These are phyloP conservation scores for Sandelia bainsii DNA, from an alignment of 2,797 vertebrate genomes.

Conservation along the genomic window DNA sequence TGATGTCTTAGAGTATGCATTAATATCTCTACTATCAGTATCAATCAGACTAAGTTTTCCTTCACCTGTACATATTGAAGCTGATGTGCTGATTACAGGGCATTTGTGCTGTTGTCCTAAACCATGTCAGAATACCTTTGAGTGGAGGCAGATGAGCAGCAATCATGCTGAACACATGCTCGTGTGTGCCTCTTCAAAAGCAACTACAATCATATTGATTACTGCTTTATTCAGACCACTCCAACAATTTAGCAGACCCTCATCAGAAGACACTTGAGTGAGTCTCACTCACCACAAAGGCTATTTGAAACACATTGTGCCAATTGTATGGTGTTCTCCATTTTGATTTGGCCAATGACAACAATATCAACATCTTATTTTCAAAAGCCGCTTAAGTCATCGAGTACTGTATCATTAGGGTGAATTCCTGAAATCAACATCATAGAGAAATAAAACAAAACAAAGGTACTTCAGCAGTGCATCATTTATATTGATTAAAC, in stretches of 20 bases:
- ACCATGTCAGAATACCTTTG: conserved; percentile 60
- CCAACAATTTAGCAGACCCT: conserved; percentile 76
- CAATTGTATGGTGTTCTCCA: conserved; percentile 37
- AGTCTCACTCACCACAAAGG: conserved; percentile 51
- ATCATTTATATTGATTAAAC: conserved; percentile 40
- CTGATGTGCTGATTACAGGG: conserved; percentile 61
- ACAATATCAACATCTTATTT: conserved; percentile 58
- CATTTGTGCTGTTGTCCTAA: conserved; percentile 53
- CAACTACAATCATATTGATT: conserved; percentile 80
- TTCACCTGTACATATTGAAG: conserved; percentile 28
- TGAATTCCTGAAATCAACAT: conserved; percentile 58
- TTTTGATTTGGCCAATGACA: conserved; percentile 63
- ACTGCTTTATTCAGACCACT: conserved; percentile 77
- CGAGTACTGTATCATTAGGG: conserved; percentile 53
- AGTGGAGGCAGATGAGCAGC: conserved; percentile 62
- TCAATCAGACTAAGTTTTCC: conserved; percentile 47
- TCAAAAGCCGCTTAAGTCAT: conserved; percentile 57
- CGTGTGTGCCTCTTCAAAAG: conserved; percentile 69
- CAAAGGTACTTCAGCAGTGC: conserved; percentile 35
- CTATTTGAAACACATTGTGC: conserved; percentile 62
- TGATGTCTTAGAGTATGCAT: conserved; percentile 23
- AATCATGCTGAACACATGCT: conserved; percentile 73
- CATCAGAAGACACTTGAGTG: conserved; percentile 64
- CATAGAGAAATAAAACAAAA: conserved; percentile 41
- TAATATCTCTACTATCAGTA: conserved; percentile 27